phyloP scores from a whole-genome alignment of 2,888 invertebrate genomes.

The Ophraella communa region DNA sequence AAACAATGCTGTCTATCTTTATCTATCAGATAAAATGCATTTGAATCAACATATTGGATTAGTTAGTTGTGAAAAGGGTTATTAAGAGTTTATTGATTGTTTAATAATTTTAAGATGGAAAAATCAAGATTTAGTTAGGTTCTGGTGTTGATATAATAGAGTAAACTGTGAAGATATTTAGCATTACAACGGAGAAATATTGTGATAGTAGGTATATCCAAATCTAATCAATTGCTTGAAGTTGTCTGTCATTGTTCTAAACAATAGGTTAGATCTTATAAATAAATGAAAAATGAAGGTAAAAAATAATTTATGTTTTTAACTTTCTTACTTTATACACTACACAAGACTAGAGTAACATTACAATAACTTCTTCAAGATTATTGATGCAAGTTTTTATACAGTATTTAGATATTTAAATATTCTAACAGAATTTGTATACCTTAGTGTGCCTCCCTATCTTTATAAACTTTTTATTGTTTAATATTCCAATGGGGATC shows the following conservation, averaged over 20 bases:
- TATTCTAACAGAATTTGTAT: not conserved
- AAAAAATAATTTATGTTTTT: not conserved
- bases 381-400: no score
- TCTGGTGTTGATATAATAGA: not conserved
- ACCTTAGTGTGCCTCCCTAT: constrained; percentile 10
- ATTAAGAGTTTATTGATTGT: constrained; percentile 27
- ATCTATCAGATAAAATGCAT: constrained; percentile 34
- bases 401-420: not conserved
- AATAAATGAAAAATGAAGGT: not conserved
- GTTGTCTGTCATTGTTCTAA: not conserved
- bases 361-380: no score
- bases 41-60: constrained; percentile 25
- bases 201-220: constrained; percentile 13
- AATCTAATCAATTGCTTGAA: not conserved
- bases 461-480: constrained; percentile 13
- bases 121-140: not conserved
- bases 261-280: not conserved
- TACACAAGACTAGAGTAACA: not conserved
- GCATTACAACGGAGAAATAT: constrained; percentile 13
- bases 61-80: constrained; percentile 26
- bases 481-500: constrained; percentile 15
- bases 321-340: not conserved
- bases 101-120: constrained; percentile 22
- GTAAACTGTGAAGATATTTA: not conserved
- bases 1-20: constrained; percentile 31